These are phyloP conservation scores for Caprella mutica DNA, from an alignment of 2,888 invertebrate species.

Conservation along the genomic window DNA sequence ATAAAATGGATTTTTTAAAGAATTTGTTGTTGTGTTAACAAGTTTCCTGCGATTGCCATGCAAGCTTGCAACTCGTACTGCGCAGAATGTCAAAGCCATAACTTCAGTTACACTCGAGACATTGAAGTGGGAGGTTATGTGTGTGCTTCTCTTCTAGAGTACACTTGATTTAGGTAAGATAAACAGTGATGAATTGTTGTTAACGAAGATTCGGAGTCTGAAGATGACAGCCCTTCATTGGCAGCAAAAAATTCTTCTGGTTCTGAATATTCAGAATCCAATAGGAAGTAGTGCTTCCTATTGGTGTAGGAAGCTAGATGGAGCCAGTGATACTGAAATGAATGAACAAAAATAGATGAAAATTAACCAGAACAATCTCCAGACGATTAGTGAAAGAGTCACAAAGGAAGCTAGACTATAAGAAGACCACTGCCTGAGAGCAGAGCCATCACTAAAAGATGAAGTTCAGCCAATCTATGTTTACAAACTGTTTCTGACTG, in stretches of 20 bases:
- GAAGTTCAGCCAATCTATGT: not conserved
- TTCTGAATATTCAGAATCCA: not conserved
- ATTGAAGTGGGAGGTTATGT: no score
- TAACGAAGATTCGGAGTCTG: not conserved
- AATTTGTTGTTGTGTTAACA: no score
- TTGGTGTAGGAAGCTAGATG: no score
- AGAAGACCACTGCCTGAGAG: not conserved
- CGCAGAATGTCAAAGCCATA: no score
- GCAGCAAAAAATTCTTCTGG: not conserved
- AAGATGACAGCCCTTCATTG: not conserved
- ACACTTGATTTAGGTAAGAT: no score
- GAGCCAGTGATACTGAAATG: not conserved
- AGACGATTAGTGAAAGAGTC: not conserved
- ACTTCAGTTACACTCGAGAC: no score
- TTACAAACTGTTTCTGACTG: not conserved
- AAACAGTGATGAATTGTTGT: no score
- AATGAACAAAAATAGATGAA: not conserved
- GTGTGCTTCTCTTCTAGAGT: no score
- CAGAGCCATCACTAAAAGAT: not conserved
- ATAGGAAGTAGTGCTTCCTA: not conserved
- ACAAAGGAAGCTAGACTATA: not conserved
- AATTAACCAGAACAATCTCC: not conserved
- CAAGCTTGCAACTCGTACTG: no score
- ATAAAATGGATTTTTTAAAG: no score
- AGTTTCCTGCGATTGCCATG: no score